Evolutionary conservation across 2,888 invertebrate genomes (phyloP).

Genomic region (Graphium colonna): DNA sequence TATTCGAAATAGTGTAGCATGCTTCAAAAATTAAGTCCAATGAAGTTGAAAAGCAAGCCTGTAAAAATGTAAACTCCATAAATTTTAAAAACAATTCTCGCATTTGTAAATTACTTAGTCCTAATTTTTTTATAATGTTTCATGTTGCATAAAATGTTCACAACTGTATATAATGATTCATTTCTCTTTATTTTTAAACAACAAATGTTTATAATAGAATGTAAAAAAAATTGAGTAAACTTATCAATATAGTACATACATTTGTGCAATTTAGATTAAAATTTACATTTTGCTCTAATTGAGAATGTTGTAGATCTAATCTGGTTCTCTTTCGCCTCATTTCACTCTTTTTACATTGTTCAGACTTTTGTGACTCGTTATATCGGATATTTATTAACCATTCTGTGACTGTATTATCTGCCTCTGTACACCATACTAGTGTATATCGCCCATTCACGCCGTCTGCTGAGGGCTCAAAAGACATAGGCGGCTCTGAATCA

Average conservation of each 20-base stretch:
- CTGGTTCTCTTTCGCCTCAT: conserved; percentile 20
- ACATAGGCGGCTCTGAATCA: conserved; percentile 24
- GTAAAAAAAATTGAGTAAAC: conserved; percentile 20
- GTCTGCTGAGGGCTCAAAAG: conserved; percentile 36
- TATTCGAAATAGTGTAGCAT: conserved; percentile 45
- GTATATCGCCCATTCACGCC: conserved; percentile 46
- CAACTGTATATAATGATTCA: neutral
- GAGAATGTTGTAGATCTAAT: conserved; percentile 23
- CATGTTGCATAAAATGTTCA: neutral
- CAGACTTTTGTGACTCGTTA: conserved; percentile 19
- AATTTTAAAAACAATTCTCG: neutral
- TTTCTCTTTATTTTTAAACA: neutral
- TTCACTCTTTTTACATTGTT: conserved; percentile 23
- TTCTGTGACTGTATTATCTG: conserved; percentile 25
- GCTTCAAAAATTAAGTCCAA: conserved; percentile 52
- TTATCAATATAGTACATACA: conserved; percentile 39
- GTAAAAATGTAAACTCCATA: conserved; percentile 17
- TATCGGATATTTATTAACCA: conserved; percentile 39
- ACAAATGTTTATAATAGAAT: conserved; percentile 22
- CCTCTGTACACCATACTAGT: conserved; percentile 43
- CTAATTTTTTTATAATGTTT: neutral
- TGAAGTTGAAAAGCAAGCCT: conserved; percentile 48
- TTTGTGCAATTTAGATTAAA: conserved; percentile 39
- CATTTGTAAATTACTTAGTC: neutral
- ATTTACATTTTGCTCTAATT: conserved; percentile 18